phyloP scores from a whole-genome alignment of 2,888 invertebrate genomes.

The Camponotus fellah region DNA sequence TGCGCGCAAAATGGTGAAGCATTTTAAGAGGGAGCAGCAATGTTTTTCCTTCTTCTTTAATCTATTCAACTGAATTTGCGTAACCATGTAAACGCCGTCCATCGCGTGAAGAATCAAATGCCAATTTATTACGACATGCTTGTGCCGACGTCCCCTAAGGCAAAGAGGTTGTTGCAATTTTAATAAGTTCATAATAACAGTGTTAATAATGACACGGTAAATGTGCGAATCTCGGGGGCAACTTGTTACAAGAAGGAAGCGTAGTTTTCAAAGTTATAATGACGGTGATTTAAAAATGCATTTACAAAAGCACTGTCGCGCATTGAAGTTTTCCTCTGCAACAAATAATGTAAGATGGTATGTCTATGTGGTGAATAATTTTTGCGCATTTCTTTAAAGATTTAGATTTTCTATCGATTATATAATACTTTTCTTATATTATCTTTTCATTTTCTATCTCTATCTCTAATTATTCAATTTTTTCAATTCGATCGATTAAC shows the following conservation, averaged over 20 bases:
- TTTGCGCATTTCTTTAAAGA: not conserved
- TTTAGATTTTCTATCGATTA: conserved; percentile 2
- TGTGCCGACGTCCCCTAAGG: conserved; percentile 43
- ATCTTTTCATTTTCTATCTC: not conserved
- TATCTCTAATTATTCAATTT: not conserved
- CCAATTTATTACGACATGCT: conserved; percentile 68
- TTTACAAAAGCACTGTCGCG: conserved; percentile 24
- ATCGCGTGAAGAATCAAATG: conserved; percentile 67
- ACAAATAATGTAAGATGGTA: not conserved
- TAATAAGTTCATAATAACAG: conserved; percentile 64
- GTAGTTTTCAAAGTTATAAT: conserved; percentile 60
- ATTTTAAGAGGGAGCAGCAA: conserved; percentile 9
- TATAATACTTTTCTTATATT: not conserved
- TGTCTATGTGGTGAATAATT: not conserved
- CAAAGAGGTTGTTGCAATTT: conserved; percentile 41
- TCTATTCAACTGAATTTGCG: conserved; percentile 54
- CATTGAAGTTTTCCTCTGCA: conserved; percentile 19
- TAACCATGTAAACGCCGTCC: conserved; percentile 63
- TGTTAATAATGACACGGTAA: conserved; percentile 63
- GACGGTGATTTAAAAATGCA: conserved; percentile 60
- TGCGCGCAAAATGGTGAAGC: not conserved
- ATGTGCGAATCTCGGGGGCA: conserved; percentile 24
- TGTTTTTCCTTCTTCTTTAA: conserved; percentile 20
- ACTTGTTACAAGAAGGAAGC: conserved; percentile 54
- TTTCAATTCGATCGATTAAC: conserved; percentile 61